Conservation (phyloP, 2,797 vertebrate genomes). For the Chromobotia macracanthus region DNA sequence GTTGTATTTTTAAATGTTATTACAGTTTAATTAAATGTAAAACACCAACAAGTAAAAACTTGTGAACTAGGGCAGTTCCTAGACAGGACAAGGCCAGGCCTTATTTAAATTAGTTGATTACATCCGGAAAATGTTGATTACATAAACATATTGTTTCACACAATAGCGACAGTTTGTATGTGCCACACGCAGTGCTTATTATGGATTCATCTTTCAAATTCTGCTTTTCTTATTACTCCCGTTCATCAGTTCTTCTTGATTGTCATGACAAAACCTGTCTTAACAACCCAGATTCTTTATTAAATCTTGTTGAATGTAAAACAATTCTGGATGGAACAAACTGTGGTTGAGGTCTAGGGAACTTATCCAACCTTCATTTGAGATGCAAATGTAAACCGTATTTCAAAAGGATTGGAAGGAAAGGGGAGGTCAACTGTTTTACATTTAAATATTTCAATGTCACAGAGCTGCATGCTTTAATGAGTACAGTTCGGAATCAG, state of each 20-base stretch:
- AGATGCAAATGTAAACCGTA: neutral
- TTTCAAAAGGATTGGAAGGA: neutral
- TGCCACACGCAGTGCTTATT: neutral
- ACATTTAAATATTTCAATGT: slow-evolving; percentile 1
- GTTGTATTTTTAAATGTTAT: too few relatives aligned
- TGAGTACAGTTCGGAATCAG: neutral
- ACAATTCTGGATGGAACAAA: slow-evolving; percentile 2
- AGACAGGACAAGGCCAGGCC: too few relatives aligned
- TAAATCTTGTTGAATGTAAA: neutral
- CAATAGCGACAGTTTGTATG: neutral
- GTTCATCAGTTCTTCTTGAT: too few relatives aligned
- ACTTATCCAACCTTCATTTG: neutral
- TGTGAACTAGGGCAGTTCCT: too few relatives aligned
- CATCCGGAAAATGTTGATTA: neutral
- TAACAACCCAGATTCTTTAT: neutral
- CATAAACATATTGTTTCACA: neutral
- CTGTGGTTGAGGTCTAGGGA: slow-evolving; percentile 1
- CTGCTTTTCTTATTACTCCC: neutral
- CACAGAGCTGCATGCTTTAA: slow-evolving; percentile 15
- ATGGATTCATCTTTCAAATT: neutral
- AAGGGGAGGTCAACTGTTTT: neutral
- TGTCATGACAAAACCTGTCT: too few relatives aligned
- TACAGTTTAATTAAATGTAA: neutral
- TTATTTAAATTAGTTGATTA: too few relatives aligned
- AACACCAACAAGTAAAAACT: neutral